phyloP scores from a whole-genome alignment of 2,113 vertebrate species.

The Caracal caracal region DNA sequence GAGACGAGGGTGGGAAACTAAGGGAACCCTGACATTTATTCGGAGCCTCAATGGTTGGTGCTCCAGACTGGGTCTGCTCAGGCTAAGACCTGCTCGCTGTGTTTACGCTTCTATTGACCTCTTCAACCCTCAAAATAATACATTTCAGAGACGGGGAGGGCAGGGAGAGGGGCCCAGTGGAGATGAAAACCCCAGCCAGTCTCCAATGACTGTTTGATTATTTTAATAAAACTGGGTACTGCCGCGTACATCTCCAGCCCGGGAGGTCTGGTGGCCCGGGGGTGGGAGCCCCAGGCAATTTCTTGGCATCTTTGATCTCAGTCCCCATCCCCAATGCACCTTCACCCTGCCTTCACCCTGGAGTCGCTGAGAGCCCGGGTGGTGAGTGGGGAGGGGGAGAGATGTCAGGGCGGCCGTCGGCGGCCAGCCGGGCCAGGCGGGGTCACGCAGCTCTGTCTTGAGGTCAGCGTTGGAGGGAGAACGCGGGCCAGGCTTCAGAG shows the following conservation, averaged over 20 bases:
- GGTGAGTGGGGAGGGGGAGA: conserved; percentile 42
- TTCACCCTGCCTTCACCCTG: conserved; percentile 50
- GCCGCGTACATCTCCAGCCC: conserved; percentile 51
- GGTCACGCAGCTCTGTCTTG: conserved; percentile 57
- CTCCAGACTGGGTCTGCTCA: conserved; percentile 80
- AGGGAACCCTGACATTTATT: conserved; percentile 67
- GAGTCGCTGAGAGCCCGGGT: conserved; percentile 12
- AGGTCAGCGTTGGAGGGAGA: conserved; percentile 57
- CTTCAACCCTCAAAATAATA: conserved; percentile 84
- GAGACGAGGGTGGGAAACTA: neutral
- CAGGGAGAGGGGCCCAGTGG: neutral
- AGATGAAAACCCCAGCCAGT: conserved; percentile 76
- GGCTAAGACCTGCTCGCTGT: conserved; percentile 76
- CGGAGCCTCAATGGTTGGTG: conserved; percentile 49
- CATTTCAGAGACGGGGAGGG: conserved; percentile 67
- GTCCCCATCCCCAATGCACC: conserved; percentile 1
- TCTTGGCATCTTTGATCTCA: conserved; percentile 69
- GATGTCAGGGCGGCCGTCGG: conserved; percentile 4
- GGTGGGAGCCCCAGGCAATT: neutral
- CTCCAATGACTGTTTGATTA: conserved; percentile 84
- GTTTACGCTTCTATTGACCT: conserved; percentile 83
- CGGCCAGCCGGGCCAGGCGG: neutral
- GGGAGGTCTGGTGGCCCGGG: conserved; percentile 53
- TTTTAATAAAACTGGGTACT: conserved; percentile 80
- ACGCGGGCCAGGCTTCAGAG: neutral